Evolutionary conservation across 2,888 invertebrate genomes (phyloP), one percentile per base, ranked within the genome.

Genomic region (Drosophila engyochracea): DNA sequence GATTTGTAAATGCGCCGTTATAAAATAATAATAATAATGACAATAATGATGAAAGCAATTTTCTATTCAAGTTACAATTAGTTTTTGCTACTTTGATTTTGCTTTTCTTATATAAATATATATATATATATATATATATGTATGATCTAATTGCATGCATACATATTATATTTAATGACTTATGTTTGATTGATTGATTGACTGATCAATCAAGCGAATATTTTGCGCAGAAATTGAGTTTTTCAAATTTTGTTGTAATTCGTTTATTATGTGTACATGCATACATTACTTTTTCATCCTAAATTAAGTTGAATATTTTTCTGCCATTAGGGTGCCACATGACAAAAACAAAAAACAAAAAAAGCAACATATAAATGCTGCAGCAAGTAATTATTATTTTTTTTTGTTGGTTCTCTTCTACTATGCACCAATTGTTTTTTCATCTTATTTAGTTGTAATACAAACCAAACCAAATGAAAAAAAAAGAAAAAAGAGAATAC

Each of bases 241-340:
- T 91, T 91, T 91, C 91, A 91, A 91, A 92, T 91, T 91, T 92
- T 91, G 91, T 91, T 91, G 91, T 91, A 92, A 91, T 91, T 91
- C 88, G 90, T 90, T 90, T 83, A 85, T 81, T 79, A 72, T 79
- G 59, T 82, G 81, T 70, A 76, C 67, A 79, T 71, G 77, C 54
- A 79, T 82, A 78, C 67, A 74, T 79, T 82, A 74, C 65, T 61
- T 75, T 74, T 71, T 71, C 75, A 71, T 68, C 67, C 70, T 51
- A 82, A 74, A 63, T 73, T 88, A 76, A 72, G 82, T 84, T 73
- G 30, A 59, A 82, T 55, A 76, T 63, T 83, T 82, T 76, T 70
- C 70, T 76, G 76, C 82, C 77, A 83, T 73, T 80, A 85, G 81
- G 82, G 78, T 80, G 74, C 53, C 58, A 73, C 55, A 73, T 25